Base-by-base conservation (phyloP, 2,888 invertebrate genomes). In the Sphaerophoria taeniata region DNA sequence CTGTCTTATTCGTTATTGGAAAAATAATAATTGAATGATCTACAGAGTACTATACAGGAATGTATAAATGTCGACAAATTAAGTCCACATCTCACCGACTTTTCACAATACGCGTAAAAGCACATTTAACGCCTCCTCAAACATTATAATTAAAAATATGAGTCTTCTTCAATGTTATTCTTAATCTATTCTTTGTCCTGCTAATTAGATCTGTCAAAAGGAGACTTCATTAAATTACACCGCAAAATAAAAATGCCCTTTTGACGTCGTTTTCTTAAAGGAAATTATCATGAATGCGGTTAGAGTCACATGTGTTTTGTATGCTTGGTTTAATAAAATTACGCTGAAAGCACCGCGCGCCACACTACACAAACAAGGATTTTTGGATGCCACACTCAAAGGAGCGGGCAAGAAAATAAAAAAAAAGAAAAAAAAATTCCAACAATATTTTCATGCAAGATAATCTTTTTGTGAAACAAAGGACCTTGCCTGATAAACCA, bases 381-480 rank as follows among this genome's bases (percentile, higher is more conserved):
- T 85, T 81, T 85, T 81, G 51, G 61, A 75, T 73, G 72, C 36
- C 45, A 56, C 53, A 76, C 73, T 81, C 85, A 85, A 77, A 85
- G 76, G 73, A 72, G 65, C 65, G 47, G 24, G 58, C 53, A 56
- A 56, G 69, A n/a, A n/a, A n/a, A n/a, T n/a, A n/a, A n/a, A n/a
- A n/a, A 60, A 60, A 43, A 58, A 78, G 73, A n/a, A 36, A 76
- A 69, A 24, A 49, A 39, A 71, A 85, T 85, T 85, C 85, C 81
- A 81, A 85, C 85, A 85, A 85, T 81, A 85, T 85, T 85, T 85
- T 85, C 73, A 85, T 76, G 80, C 81, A 77, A 67, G 84, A 85
- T n/a, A n/a, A 85, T 81, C 81, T 81, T 81, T 76, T 85, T 85
- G 73, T 85, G 80, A 85, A n/a, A n/a, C 76, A 85, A 76, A 73